Evolutionary conservation across 2,888 invertebrate species (phyloP).

Genomic region (Opisthograptis luteolata): DNA sequence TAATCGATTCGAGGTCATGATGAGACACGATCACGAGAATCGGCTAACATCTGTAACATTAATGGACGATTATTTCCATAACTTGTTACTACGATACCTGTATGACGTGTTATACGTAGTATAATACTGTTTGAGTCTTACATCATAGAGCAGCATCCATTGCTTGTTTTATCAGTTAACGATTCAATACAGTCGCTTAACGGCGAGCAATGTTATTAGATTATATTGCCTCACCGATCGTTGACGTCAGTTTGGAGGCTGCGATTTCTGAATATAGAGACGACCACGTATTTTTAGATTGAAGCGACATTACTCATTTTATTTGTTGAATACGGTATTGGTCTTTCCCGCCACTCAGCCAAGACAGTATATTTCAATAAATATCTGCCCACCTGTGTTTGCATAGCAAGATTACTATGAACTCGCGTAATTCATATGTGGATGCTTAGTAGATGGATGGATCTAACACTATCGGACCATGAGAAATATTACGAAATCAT

Average conservation of each 20-base stretch:
- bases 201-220: constrained; percentile 1
- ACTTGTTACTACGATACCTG: constrained; percentile 46
- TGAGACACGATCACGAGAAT: constrained; percentile 62
- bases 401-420: constrained; percentile 35
- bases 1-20: constrained; percentile 42
- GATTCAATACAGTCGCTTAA: neutral
- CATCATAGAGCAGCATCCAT: constrained; percentile 21
- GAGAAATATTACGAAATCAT: too few relatives aligned
- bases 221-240: constrained; percentile 13
- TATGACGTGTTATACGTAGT: constrained; percentile 37
- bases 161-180: constrained; percentile 15
- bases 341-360: constrained; percentile 58
- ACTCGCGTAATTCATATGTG: constrained; percentile 18
- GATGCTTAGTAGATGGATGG: too few relatives aligned
- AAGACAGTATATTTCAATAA: too few relatives aligned
- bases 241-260: constrained; percentile 54
- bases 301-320: constrained; percentile 29
- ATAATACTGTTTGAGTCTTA: constrained; percentile 1
- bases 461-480: too few relatives aligned
- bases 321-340: constrained; percentile 41
- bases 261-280: constrained; percentile 49
- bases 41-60: constrained; percentile 50
- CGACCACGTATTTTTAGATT: constrained; percentile 37
- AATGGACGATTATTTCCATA: constrained; percentile 60
- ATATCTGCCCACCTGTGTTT: constrained; percentile 8